phyloP scores from a whole-genome alignment of 2,797 vertebrate species.

The Potorous gilbertii region DNA sequence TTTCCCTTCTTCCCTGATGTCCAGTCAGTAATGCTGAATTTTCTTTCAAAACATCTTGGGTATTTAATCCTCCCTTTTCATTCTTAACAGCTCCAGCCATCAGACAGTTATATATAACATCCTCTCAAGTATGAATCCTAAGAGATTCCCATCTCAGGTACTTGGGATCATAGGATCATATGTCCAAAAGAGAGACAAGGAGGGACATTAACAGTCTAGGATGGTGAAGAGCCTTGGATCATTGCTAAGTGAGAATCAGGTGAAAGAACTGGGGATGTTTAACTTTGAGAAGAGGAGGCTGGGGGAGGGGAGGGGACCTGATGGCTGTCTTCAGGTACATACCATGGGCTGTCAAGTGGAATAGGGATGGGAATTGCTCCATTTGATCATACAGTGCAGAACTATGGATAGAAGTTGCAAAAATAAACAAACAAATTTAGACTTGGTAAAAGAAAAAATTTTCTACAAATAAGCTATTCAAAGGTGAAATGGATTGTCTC shows the following conservation, averaged over 20 bases:
- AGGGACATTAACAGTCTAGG: background rate
- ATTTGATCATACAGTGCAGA: background rate
- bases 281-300: background rate
- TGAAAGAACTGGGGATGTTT: background rate
- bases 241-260: background rate
- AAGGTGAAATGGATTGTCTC: background rate
- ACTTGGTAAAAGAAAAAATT: background rate
- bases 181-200: background rate
- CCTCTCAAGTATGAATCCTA: background rate
- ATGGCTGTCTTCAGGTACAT: background rate
- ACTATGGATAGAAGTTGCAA: background rate
- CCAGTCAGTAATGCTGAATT: background rate
- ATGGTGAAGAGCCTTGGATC: background rate
- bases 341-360: background rate
- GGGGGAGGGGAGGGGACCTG: background rate
- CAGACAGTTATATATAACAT: background rate
- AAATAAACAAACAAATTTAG: background rate
- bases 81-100: background rate
- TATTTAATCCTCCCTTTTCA: background rate
- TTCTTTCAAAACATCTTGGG: background rate
- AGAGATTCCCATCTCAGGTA: background rate
- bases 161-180: background rate
- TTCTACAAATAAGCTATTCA: background rate
- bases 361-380: background rate
- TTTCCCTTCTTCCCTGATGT: background rate